Evolutionary conservation across 2,888 invertebrate species (phyloP).

Genomic region (Hymenopus coronatus): DNA sequence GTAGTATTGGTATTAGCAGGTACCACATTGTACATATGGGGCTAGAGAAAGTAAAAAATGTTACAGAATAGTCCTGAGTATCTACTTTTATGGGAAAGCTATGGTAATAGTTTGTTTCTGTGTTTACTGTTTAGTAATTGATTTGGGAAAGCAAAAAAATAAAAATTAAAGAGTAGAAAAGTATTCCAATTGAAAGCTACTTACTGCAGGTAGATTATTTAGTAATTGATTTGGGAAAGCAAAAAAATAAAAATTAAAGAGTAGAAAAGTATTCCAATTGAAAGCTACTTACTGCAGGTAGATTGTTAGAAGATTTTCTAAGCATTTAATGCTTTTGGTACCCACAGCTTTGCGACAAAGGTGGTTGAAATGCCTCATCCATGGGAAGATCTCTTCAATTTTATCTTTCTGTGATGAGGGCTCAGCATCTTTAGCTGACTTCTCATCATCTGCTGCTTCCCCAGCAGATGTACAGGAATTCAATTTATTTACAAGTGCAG

Average conservation of each 20-base stretch:
- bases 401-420: neutral
- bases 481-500: conserved; percentile 25
- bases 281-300: conserved; percentile 42
- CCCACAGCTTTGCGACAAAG: conserved; percentile 40
- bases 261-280: too few relatives aligned
- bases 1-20: too few relatives aligned
- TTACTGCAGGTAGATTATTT: conserved; percentile 43
- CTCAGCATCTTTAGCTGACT: neutral
- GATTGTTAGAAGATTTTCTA: conserved; percentile 43
- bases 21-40: too few relatives aligned
- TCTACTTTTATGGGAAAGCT: too few relatives aligned
- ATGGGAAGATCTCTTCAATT: conserved; percentile 39
- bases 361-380: conserved; percentile 43
- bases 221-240: too few relatives aligned
- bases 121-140: too few relatives aligned
- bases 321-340: conserved; percentile 40
- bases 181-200: neutral
- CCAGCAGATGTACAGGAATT: conserved; percentile 15
- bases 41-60: too few relatives aligned
- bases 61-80: too few relatives aligned
- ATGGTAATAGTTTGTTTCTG: too few relatives aligned
- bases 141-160: too few relatives aligned
- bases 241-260: too few relatives aligned
- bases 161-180: too few relatives aligned
- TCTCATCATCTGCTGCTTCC: conserved; percentile 5